Evolutionary conservation across 2,888 invertebrate species (phyloP).

Genomic region (Harpagoxenus sublaevis): DNA sequence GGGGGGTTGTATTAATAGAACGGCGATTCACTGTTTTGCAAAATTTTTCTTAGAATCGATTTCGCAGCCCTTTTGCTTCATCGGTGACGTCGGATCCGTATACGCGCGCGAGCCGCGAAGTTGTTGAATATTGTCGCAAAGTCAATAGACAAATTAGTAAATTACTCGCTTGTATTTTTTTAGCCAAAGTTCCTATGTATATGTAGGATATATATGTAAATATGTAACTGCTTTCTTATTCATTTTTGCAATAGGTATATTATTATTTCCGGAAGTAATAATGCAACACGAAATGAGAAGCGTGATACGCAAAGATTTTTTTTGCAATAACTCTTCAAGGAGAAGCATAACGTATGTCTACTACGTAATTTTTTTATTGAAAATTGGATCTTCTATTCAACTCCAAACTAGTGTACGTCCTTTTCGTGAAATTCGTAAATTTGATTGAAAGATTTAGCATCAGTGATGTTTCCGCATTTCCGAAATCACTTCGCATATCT

Average conservation of each 20-base stretch:
- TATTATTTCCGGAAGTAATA: neutral
- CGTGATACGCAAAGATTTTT: neutral
- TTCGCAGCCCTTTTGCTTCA: slow-evolving; percentile 24
- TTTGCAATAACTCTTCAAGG: neutral
- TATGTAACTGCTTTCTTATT: neutral
- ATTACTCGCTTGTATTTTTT: neutral
- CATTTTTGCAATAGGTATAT: neutral
- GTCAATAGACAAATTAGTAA: too few species aligned
- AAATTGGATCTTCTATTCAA: neutral
- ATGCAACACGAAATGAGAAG: neutral
- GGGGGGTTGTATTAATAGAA: slow-evolving; percentile 77
- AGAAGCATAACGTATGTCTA: neutral
- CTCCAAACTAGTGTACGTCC: neutral
- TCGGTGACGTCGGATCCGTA: slow-evolving; percentile 6
- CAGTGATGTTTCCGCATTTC: neutral
- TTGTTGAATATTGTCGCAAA: neutral
- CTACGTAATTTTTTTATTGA: neutral
- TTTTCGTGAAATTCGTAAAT: neutral
- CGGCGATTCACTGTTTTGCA: slow-evolving; percentile 71
- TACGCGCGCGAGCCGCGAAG: neutral
- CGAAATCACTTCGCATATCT: neutral
- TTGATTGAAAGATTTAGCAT: neutral
- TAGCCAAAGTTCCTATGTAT: neutral
- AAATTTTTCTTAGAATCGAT: slow-evolving; percentile 65
- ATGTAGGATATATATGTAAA: neutral